These are phyloP conservation scores for Brachionus paranguensis DNA, from an alignment of 1,140 invertebrate genomes.

Conservation along the genomic window DNA sequence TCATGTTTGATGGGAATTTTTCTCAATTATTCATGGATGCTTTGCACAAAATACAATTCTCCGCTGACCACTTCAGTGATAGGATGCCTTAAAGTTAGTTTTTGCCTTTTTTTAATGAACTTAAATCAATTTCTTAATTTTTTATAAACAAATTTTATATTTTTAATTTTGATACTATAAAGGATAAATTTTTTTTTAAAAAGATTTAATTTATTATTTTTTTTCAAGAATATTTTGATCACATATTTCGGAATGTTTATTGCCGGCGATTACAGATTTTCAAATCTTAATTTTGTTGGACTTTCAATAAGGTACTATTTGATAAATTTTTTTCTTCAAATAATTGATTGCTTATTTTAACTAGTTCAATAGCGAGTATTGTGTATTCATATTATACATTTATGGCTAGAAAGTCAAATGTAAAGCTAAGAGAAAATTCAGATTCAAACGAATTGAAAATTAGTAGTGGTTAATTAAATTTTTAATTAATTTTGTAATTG, in stretches of 20 bases:
- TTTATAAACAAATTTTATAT: too few relatives aligned
- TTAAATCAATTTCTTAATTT: too few relatives aligned
- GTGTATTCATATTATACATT: constrained; percentile 1
- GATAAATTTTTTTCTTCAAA: neutral
- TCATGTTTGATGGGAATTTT: constrained; percentile 96
- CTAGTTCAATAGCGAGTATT: neutral
- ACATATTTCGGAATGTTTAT: constrained; percentile 81
- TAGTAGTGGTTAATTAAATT: neutral
- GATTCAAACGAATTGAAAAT: neutral
- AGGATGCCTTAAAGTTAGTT: constrained; percentile 61
- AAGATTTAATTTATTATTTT: too few relatives aligned
- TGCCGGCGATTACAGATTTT: constrained; percentile 92
- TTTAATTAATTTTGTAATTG: too few relatives aligned
- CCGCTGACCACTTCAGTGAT: constrained; percentile 98
- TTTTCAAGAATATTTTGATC: constrained; percentile 58
- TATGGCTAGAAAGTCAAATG: neutral
- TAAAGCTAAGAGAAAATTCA: neutral
- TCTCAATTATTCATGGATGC: constrained; percentile 83
- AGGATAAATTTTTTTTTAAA: too few relatives aligned
- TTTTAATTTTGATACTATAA: too few relatives aligned
- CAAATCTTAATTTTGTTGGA: constrained; percentile 83
- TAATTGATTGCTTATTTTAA: neutral
- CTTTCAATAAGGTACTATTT: constrained; percentile 51
- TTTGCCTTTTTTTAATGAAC: too few relatives aligned
- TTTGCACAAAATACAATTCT: constrained; percentile 92